Evolutionary conservation across 2,888 invertebrate genomes (phyloP), one percentile per base, ranked within the genome.

Genomic region (Melieria omissa): DNA sequence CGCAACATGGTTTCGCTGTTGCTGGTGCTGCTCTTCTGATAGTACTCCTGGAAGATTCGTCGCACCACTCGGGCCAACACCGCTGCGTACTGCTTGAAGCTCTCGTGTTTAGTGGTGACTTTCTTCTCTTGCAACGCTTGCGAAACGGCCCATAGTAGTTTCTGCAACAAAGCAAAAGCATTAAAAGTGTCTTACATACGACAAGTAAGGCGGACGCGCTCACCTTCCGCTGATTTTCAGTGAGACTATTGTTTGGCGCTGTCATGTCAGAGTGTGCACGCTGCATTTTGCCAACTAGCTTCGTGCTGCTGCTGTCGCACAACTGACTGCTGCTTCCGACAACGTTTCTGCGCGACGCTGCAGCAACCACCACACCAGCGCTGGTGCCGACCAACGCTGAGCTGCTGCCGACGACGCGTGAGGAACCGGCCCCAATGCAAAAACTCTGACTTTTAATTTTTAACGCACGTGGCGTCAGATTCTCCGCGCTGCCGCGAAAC

Each of bases 121-220:
- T 93, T 93, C 83, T 92, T 92, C 44, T 89, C 88, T 58, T 93
- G 90, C 16, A 95, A 87, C 0, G 94, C 93, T 80, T 93, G 92
- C 4, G 93, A 92, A 5, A 94, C 93, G 0, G 94, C 94, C 94
- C 94, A 94, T 16, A 94, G 87, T 44, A 95, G 88, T 89, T 95
- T 95, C 93, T 85, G 12, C 47, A 71, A 66, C 8, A 16, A 68
- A 49, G 4, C n/a, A 60, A 70, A 70, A 58, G 0, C n/a, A 47
- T n/a, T 12, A 69, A 8, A 46, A 52, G 29, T 10, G 16, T 44
- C 3, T 41, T 45, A 45, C 46, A 4, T 64, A 14, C 49, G 7
- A 42, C 4, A 16, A 10, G 42, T 10, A 29, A 29, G 29, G 3
- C 29, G 29, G 29, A 29, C 29, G 29, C 10, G 6, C 65, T 49